These are phyloP conservation scores for Falco rusticolus DNA, from an alignment of 2,797 vertebrate genomes.

Conservation along the genomic window DNA sequence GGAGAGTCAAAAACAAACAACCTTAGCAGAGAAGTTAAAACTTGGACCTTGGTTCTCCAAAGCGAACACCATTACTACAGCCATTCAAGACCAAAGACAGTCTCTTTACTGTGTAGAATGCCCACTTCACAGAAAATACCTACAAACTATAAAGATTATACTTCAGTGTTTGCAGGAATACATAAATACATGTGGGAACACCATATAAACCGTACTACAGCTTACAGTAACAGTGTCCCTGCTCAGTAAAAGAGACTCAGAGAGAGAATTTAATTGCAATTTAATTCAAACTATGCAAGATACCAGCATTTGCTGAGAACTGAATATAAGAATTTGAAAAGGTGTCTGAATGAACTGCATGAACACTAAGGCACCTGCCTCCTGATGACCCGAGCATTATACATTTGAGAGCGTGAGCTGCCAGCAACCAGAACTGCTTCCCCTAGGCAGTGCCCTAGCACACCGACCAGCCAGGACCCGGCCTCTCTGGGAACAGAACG, in stretches of 20 bases:
- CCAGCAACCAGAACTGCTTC: neutral
- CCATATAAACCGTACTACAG: fast-evolving
- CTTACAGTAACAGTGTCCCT: neutral
- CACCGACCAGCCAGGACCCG: neutral
- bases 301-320: neutral
- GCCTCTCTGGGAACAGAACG: neutral
- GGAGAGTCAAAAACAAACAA: neutral
- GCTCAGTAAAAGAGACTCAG: neutral
- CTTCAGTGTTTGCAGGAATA: neutral
- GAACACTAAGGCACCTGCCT: neutral
- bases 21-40: neutral
- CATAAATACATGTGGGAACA: neutral
- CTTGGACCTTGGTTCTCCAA: neutral
- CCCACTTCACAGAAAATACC: neutral
- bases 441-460: neutral
- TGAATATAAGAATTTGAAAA: neutral
- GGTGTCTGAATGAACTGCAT: neutral
- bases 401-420: neutral
- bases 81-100: neutral
- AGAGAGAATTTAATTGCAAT: neutral
- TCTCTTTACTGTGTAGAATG: neutral
- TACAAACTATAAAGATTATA: neutral
- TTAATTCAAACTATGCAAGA: neutral
- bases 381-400: too few species aligned
- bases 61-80: neutral